Base-by-base conservation (phyloP, 2,888 invertebrate genomes). In the Drosophila bunnanda region DNA sequence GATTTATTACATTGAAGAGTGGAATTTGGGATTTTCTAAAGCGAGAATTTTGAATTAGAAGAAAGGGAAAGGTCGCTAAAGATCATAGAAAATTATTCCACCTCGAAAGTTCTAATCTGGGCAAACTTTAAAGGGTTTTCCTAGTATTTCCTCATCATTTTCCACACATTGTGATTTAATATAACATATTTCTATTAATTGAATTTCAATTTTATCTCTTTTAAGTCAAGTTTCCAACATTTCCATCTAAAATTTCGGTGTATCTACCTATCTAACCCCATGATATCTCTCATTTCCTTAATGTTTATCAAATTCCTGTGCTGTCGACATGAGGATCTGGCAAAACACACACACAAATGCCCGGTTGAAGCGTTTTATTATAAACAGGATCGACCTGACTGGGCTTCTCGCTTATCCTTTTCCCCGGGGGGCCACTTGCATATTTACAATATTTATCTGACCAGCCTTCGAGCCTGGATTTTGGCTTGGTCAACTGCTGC, bases 361-460 rank as follows among this genome's bases (percentile, higher is more conserved):
- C 79, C 75, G 70, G 80, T 82, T 76, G 77, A 76, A 79, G 57
- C 86, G 79, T 80, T 84, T 85, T 88, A 85, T 82, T 74, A 78
- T 85, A 82, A 88, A 74, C 10, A 76, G 72, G 62, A 76, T 78
- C 76, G 78, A 43, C 52, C 60, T 48, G 58, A 15, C 30, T 15
- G 32, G 50, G 2, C 17, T n/a, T n/a, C n/a, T 28, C 50, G 9
- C 22, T 50, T 36, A 30, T 64, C 34, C 34, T n/a, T 28, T 12
- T 7, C n/a, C n/a, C 25, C 39, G 1, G 10, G 43, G 13, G 55
- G 44, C 69, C 61, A 65, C 81, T 75, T 79, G 81, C 81, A 80
- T 76, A 80, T 76, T 74, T 78, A 32, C 69, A 68, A 65, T 83
- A 86, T 87, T 80, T 83, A 78, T 83, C 81, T 72, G 80, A 2